Conservation (phyloP, 2,888 invertebrate species). For the Eupithecia pulchellata region DNA sequence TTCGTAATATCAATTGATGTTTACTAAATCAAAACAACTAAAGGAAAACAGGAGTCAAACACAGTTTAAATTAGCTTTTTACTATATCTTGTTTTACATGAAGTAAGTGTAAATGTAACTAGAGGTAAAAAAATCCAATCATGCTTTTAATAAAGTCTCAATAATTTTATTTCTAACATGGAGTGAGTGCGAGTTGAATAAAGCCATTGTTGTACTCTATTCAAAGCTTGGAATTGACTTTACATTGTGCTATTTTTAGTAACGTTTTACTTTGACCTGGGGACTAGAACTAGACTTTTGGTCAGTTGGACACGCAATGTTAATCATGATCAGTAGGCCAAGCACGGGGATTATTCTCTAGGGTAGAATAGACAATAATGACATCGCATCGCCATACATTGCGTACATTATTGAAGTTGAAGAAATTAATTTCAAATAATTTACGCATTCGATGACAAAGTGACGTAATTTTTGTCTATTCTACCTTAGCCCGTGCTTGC, state of each 20-base stretch:
- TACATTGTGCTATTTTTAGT: slow-evolving; percentile 16
- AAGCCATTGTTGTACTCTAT: slow-evolving; percentile 19
- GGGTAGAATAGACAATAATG: no score
- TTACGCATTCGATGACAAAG: no score
- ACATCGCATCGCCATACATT: no score
- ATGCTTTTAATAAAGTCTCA: not conserved
- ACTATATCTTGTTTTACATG: no score
- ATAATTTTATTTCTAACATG: not conserved
- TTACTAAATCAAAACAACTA: not conserved
- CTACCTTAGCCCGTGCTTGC: no score
- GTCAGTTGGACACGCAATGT: not conserved
- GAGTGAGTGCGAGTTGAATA: slow-evolving; percentile 14
- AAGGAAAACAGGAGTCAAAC: no score
- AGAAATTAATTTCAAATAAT: no score
- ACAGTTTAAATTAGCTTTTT: no score
- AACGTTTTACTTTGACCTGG: not conserved
- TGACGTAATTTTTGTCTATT: no score
- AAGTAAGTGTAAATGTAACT: not conserved
- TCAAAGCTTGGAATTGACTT: slow-evolving; percentile 18
- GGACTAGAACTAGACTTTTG: not conserved
- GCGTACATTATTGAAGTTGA: no score
- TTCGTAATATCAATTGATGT: not conserved
- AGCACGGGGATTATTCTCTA: no score
- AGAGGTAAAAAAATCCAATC: not conserved
- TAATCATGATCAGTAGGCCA: not conserved